Percentiles rank a stretch among this genome's conserved stretches.
phyloP scores from a whole-genome alignment of 2,113 vertebrate species.

The Tauraco erythrolophus region DNA sequence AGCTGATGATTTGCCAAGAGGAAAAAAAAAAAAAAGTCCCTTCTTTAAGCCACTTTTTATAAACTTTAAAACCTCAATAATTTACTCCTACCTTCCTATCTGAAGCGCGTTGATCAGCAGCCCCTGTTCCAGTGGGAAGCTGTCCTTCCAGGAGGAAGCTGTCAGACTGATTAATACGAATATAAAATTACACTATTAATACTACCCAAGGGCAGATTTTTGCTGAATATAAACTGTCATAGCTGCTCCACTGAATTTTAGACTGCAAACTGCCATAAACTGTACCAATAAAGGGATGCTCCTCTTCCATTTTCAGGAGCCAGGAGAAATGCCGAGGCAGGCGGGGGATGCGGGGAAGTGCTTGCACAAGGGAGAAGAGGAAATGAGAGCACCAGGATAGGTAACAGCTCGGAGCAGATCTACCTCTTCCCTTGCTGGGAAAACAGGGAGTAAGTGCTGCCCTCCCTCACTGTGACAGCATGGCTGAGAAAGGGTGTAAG shows the following conservation, averaged over 20 bases:
- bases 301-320: not conserved
- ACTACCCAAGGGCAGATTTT: not conserved
- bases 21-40: not conserved
- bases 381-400: not conserved
- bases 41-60: not conserved
- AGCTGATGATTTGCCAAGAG: not conserved
- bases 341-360: not conserved
- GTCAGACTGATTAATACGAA: not conserved
- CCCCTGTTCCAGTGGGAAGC: not conserved
- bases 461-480: not conserved
- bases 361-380: not conserved
- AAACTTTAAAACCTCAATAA: not conserved
- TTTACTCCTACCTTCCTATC: not conserved
- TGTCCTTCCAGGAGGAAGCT: constrained; percentile 1
- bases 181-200: not conserved
- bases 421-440: not conserved
- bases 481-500: not conserved
- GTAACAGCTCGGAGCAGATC: fast-evolving
- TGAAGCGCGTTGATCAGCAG: not conserved
- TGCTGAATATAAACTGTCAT: not conserved
- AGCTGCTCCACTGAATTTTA: not conserved
- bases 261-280: not conserved
- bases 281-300: not conserved
- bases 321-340: not conserved
- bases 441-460: not conserved